These are phyloP conservation scores for Onthophagus taurus DNA, from an alignment of 1,140 invertebrate genomes.

Conservation along the genomic window DNA sequence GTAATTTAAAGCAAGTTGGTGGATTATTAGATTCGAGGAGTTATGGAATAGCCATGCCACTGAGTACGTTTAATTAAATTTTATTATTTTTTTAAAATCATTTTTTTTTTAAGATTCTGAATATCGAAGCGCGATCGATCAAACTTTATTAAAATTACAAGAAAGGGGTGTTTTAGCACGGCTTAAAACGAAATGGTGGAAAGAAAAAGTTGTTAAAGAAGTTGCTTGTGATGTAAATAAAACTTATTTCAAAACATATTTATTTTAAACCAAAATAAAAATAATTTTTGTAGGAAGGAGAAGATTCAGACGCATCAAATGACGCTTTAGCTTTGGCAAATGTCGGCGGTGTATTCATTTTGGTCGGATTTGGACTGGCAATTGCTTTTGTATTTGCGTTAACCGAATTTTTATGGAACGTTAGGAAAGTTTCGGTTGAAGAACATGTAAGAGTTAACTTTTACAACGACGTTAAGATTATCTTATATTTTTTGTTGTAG, in stretches of 20 bases:
- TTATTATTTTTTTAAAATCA: neutral
- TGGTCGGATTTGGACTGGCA: constrained; percentile 60
- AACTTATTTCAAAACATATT: neutral
- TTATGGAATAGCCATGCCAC: constrained; percentile 68
- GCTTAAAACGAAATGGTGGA: constrained; percentile 86
- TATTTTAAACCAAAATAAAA: neutral
- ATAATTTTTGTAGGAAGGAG: neutral
- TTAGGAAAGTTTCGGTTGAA: constrained; percentile 63
- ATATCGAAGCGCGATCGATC: constrained; percentile 61
- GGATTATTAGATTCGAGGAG: constrained; percentile 69
- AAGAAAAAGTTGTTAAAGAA: constrained; percentile 43
- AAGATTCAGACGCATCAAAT: constrained; percentile 27
- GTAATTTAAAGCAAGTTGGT: constrained; percentile 68
- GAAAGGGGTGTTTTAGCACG: constrained; percentile 67
- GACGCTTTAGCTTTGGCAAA: constrained; percentile 70
- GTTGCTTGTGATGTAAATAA: constrained; percentile 30
- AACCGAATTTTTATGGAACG: constrained; percentile 74
- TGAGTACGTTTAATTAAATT: constrained; percentile 45
- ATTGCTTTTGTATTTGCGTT: constrained; percentile 58
- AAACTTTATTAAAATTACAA: constrained; percentile 68
- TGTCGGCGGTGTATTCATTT: constrained; percentile 85
- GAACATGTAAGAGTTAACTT: constrained; percentile 50
- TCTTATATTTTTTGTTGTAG: constrained; percentile 34
- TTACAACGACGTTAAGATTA: neutral
- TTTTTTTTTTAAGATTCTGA: constrained; percentile 47